Evolutionary conservation across 2,888 invertebrate species (phyloP), one percentile per base, ranked within the genome.

Genomic region (Meganola albula): DNA sequence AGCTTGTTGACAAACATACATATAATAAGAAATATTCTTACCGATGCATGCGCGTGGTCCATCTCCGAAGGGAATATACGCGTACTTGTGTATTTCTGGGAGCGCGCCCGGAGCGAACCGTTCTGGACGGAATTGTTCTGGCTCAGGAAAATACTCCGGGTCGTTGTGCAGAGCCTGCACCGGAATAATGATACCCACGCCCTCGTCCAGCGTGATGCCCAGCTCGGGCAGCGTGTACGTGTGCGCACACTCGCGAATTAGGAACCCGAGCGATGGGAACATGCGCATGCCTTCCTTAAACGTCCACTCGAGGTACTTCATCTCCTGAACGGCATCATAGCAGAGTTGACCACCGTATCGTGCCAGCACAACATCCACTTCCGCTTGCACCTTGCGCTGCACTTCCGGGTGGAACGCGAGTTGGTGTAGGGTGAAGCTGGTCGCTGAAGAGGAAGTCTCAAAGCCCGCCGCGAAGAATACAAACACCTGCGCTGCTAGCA

Each of bases 31-130:
- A n/a, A n/a, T n/a, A n/a, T n/a, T n/a, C 55, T 63, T 39, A 75
- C 78, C 78, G 27, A 78, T 73, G 26, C 78, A 78, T 11, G 70
- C 61, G 1, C 78, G 66, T 1, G 76, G 77, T 9, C 78, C 78
- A 2, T 63, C 62, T 0, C 77, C 77, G 34, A 78, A 79, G 0
- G 79, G 79, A 35, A 78, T 37, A 42, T 75, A 77, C 3, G 71
- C 63, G 21, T 54, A 59, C 34, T 69, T 72, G 24, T 64, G 59
- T 0, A 36, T 44, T 7, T 46, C 35, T 21, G 56, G 46, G 8
- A 58, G 48, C 20, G 62, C 52, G 1, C 59, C 62, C 0, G 68
- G 63, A n/a, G 56, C 35, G 39, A 72, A 72, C n/a, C 74, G 44
- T 37, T 74, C 75, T 0, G 77, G 76, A 0, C 66, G 53, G 31